phyloP scores from a whole-genome alignment of 1,140 invertebrate species.

The Trinorchestia longiramus region DNA sequence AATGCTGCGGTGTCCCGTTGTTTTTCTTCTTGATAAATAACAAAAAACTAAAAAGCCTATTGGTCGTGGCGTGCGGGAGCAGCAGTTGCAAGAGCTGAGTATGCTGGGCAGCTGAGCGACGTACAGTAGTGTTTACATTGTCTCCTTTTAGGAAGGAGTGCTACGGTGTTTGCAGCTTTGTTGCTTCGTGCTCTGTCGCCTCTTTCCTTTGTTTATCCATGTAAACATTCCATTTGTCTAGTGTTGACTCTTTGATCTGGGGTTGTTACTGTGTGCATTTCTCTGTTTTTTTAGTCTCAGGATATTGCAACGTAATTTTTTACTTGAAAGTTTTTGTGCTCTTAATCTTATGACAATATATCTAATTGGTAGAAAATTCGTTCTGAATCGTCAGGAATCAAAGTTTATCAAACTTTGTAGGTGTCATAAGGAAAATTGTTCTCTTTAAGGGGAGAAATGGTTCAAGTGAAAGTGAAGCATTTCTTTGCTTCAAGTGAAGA shows the following conservation, averaged over 20 bases:
- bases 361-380: background rate
- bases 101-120: background rate
- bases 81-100: background rate
- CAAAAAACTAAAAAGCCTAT: background rate
- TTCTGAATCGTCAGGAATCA: background rate
- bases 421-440: background rate
- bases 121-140: background rate
- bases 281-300: background rate
- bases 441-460: background rate
- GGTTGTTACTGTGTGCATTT: background rate
- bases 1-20: slow-evolving; percentile 35
- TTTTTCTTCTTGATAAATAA: background rate
- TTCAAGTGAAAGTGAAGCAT: background rate
- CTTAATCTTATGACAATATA: background rate
- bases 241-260: background rate
- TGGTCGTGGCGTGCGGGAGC: background rate
- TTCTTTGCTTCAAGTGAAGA: background rate
- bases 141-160: background rate
- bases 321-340: background rate
- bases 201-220: background rate
- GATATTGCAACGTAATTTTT: background rate
- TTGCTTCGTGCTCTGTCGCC: background rate
- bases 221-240: background rate
- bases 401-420: background rate
- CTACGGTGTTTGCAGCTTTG: background rate